Conservation (phyloP, 2,797 vertebrate genomes). For the Discoglossus pictus region DNA sequence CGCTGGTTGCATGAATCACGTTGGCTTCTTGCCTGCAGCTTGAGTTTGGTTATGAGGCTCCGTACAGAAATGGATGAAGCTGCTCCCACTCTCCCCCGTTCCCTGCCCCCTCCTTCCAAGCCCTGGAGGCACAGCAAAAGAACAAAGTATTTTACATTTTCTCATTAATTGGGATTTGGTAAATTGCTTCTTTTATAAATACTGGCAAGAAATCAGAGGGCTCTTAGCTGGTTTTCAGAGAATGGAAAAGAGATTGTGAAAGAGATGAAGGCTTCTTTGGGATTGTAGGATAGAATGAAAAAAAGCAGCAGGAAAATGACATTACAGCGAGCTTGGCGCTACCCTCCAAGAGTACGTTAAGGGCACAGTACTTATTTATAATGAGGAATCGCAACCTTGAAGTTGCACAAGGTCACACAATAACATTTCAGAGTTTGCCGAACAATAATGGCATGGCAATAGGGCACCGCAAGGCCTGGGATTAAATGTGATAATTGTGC, state of each 20-base stretch:
- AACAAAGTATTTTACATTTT: constrained; percentile 27
- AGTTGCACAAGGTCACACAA: background rate
- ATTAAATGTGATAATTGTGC: background rate
- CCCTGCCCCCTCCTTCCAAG: background rate
- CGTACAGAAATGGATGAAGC: constrained; percentile 8
- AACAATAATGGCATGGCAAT: background rate
- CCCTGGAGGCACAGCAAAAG: constrained; percentile 6
- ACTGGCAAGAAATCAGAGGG: constrained; percentile 8
- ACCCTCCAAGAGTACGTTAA: background rate
- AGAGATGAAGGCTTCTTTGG: background rate
- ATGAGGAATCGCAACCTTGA: background rate
- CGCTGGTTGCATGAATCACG: constrained; percentile 46
- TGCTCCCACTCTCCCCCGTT: background rate
- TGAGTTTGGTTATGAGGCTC: constrained; percentile 34
- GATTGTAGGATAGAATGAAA: constrained; percentile 14
- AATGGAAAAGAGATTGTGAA: constrained; percentile 12
- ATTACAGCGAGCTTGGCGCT: constrained; percentile 7
- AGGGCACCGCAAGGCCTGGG: background rate
- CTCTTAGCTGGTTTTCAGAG: constrained; percentile 8
- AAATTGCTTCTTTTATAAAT: constrained; percentile 30
- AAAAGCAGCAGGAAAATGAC: constrained; percentile 8
- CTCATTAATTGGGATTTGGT: constrained; percentile 8
- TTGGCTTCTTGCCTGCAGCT: constrained; percentile 52
- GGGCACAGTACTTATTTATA: background rate
- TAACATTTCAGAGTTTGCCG: background rate